A percentile compares a stretch with the other conserved stretches of the same genome.
Evolutionary conservation across 30 jellyfish, hydroid and myxozoan species (phyloP).

Genomic region (Hydractinia symbiolongicarpus): DNA sequence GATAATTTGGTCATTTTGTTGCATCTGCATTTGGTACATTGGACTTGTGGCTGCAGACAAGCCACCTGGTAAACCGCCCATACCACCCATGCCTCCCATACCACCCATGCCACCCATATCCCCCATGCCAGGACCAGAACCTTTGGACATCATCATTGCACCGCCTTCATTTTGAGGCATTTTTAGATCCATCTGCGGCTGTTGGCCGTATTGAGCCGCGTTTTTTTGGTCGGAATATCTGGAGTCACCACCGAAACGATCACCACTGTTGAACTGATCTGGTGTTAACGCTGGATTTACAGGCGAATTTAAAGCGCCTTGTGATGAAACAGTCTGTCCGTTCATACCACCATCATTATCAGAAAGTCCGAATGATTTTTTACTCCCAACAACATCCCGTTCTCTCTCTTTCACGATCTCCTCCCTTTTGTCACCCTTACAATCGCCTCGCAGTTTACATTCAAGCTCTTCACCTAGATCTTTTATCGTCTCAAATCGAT

Average conservation of each 20-base stretch:
- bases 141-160: not conserved
- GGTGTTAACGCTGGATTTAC: not conserved
- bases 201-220: constrained; percentile 35
- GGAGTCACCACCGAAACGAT: constrained; percentile 10
- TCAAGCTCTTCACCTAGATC: constrained; percentile 57
- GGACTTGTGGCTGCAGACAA: not conserved
- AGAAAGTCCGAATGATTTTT: constrained; percentile 13
- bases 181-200: constrained; percentile 36
- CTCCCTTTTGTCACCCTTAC: constrained; percentile 23
- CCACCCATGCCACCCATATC: not conserved
- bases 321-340: constrained; percentile 1
- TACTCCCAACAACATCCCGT: constrained; percentile 3
- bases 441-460: constrained; percentile 45
- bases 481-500: constrained; percentile 45
- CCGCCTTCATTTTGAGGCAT: not conserved
- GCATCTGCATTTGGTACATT: constrained; percentile 10
- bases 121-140: not conserved
- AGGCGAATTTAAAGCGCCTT: constrained; percentile 12
- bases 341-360: not conserved
- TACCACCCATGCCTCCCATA: not conserved
- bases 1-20: constrained; percentile 18
- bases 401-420: constrained; percentile 2
- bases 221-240: constrained; percentile 17
- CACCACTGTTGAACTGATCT: not conserved
- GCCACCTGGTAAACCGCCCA: constrained; percentile 12